phyloP scores from a whole-genome alignment of 2,113 vertebrate genomes.

The Melanocharis versteri region DNA sequence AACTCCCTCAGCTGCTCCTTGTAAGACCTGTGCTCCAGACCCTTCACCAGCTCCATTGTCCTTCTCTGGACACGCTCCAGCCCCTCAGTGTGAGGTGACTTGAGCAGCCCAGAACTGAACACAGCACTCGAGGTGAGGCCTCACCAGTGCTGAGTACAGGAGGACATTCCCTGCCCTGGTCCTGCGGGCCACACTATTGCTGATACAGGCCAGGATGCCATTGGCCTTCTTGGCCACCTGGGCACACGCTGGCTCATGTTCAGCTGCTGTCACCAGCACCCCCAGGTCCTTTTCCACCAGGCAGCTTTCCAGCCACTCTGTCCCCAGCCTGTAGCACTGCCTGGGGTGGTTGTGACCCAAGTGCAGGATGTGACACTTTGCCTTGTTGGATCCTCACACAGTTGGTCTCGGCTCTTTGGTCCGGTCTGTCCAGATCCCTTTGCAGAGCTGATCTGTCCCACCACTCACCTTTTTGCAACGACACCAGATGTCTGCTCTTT shows the following conservation, averaged over 20 bases:
- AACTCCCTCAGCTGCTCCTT: neutral
- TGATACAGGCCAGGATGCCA: neutral
- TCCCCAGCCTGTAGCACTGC: neutral
- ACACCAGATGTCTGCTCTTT: neutral
- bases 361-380: neutral
- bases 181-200: neutral
- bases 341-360: neutral
- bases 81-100: neutral
- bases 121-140: rapidly evolving
- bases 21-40: neutral
- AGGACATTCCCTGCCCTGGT: neutral
- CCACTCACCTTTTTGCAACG: neutral
- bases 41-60: neutral
- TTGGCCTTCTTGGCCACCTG: neutral
- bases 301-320: neutral
- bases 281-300: rapidly evolving
- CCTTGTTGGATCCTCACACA: neutral
- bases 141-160: rapidly evolving
- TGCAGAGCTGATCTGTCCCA: neutral
- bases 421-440: neutral
- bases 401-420: neutral
- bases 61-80: neutral
- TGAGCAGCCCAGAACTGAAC: neutral
- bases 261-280: rapidly evolving
- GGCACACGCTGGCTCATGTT: rapidly evolving